Percentiles rank a stretch among this genome's conserved stretches.
These are phyloP conservation scores for Cryptosula pallasiana DNA, from an alignment of 2,888 invertebrate species.

Conservation along the genomic window DNA sequence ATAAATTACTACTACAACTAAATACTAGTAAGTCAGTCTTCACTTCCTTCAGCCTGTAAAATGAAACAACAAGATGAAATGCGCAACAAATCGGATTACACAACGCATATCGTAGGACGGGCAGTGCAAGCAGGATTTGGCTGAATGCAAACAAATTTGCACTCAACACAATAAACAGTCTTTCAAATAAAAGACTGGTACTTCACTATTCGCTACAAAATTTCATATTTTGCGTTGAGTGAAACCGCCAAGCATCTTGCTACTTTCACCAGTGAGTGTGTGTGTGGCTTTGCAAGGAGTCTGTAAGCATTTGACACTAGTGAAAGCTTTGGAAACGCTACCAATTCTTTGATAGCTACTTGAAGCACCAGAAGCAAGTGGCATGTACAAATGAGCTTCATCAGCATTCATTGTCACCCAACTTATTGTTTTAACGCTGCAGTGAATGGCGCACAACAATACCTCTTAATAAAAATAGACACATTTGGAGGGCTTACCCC, in stretches of 20 bases:
- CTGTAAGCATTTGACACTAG: not conserved
- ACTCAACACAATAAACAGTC: too few species aligned
- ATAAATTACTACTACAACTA: too few species aligned
- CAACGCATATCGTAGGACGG: too few species aligned
- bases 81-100: too few species aligned
- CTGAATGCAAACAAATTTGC: too few species aligned
- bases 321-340: not conserved
- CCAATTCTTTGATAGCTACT: not conserved
- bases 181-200: too few species aligned
- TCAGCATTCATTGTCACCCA: not conserved
- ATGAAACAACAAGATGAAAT: too few species aligned
- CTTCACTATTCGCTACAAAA: too few species aligned
- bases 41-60: too few species aligned
- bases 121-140: too few species aligned
- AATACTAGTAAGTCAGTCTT: too few species aligned
- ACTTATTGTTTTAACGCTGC: not conserved
- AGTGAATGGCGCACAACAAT: not conserved
- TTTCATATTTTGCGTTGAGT: not conserved
- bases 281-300: slow-evolving; percentile 12
- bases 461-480: not conserved
- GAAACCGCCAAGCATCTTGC: not conserved
- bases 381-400: not conserved
- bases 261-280: not conserved
- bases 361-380: not conserved
- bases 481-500: not conserved